Evolutionary conservation across 2,888 invertebrate genomes (phyloP).

Genomic region (Phyllotreta cruciferae): DNA sequence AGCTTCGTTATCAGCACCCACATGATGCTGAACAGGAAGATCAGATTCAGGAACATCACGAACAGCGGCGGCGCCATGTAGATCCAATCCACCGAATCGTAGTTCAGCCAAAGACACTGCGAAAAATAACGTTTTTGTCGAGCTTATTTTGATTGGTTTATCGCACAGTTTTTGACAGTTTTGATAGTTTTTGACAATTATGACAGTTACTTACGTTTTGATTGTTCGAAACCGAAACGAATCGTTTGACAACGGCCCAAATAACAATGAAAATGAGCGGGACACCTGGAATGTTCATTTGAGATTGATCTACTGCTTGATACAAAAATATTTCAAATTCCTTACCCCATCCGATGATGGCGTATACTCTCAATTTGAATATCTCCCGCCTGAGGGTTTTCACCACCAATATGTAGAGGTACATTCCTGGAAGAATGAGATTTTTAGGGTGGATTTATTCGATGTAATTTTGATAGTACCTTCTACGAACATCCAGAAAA

Average conservation of each 20-base stretch:
- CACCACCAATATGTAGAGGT: slow-evolving; percentile 86
- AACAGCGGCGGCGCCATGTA: slow-evolving; percentile 83
- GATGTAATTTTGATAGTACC: slow-evolving; percentile 63
- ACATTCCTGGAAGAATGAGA: slow-evolving; percentile 69
- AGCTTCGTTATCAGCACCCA: slow-evolving; percentile 94
- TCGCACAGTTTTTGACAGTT: too few species aligned
- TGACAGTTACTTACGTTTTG: slow-evolving; percentile 12
- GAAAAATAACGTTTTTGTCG: slow-evolving; percentile 12
- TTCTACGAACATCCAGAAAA: slow-evolving; percentile 99
- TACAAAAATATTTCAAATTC: too few species aligned
- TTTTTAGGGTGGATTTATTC: neutral
- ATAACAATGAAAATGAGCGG: slow-evolving; percentile 64
- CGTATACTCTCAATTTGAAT: slow-evolving; percentile 81
- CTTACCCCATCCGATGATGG: slow-evolving; percentile 90
- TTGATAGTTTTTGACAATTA: neutral
- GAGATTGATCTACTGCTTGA: too few species aligned
- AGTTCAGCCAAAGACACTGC: slow-evolving; percentile 78
- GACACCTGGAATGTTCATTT: slow-evolving; percentile 58
- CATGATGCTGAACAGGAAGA: slow-evolving; percentile 86
- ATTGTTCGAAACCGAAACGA: slow-evolving; percentile 40
- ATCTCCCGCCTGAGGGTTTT: slow-evolving; percentile 87
- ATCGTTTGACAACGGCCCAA: slow-evolving; percentile 65
- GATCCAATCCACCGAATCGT: slow-evolving; percentile 84
- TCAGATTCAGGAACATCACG: slow-evolving; percentile 81
- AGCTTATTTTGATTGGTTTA: too few species aligned